Conservation (phyloP, 2,113 vertebrate genomes). For the Clarias batrachus region DNA sequence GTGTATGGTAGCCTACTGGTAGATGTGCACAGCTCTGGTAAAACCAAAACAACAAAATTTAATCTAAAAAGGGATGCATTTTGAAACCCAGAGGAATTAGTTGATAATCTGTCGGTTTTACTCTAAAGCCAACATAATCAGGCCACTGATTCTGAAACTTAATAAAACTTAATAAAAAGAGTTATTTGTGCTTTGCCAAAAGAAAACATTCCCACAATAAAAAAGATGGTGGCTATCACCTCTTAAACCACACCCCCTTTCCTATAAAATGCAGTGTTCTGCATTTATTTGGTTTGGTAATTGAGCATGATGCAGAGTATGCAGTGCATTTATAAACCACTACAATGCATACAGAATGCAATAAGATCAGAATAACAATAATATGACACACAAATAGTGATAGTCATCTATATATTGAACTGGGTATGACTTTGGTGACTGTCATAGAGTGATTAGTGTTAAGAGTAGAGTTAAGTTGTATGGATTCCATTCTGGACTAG, state of each 20-base stretch:
- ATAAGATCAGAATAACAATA: not conserved
- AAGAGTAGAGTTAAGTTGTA: not conserved
- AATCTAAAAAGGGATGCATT: not conserved
- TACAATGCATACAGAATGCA: not conserved
- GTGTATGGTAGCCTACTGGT: not conserved
- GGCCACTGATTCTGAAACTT: not conserved
- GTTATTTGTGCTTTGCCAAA: not conserved
- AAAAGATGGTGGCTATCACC: not conserved
- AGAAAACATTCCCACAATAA: slow-evolving; percentile 15
- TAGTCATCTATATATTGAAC: not conserved
- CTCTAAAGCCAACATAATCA: not conserved
- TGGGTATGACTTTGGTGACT: not conserved
- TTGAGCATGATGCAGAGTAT: not conserved
- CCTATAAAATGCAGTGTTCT: not conserved
- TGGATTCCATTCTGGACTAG: not conserved
- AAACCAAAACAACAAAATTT: not conserved
- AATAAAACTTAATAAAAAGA: not conserved
- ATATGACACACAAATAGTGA: too few species aligned
- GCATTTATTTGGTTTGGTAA: not conserved
- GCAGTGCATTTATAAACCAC: not conserved
- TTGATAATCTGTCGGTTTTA: not conserved
- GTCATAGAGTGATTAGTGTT: not conserved
- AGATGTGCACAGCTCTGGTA: not conserved
- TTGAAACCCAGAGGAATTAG: not conserved
- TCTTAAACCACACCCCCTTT: not conserved